These are phyloP conservation scores for Champsocephalus esox DNA, from an alignment of 2,797 vertebrate species.

Conservation along the genomic window DNA sequence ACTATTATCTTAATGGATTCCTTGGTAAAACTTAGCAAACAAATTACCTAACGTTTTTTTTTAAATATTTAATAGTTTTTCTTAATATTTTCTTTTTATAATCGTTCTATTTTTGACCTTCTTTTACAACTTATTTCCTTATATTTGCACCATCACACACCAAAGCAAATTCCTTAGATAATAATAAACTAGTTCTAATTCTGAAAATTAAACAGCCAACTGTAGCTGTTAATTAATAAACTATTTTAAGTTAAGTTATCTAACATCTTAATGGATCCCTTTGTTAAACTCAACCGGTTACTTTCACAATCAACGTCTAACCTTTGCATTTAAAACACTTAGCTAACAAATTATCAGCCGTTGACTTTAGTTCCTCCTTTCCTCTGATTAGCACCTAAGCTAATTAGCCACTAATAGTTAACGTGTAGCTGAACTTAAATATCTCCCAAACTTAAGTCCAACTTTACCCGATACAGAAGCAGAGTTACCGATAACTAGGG, in stretches of 20 bases:
- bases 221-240: background rate
- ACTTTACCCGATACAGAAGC: slow-evolving; percentile 63
- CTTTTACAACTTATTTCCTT: too few relatives aligned
- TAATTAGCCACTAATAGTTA: slow-evolving; percentile 65
- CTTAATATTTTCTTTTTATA: too few relatives aligned
- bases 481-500: slow-evolving; percentile 18
- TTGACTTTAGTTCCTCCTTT: slow-evolving; percentile 70
- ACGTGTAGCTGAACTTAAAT: slow-evolving; percentile 53
- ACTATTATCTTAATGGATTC: too few relatives aligned
- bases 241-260: slow-evolving; percentile 4
- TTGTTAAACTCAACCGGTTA: background rate
- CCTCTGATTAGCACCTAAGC: slow-evolving; percentile 60
- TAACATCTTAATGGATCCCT: background rate
- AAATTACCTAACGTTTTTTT: too few relatives aligned
- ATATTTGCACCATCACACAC: too few relatives aligned
- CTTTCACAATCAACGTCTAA: slow-evolving; percentile 5
- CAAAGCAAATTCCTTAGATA: too few relatives aligned
- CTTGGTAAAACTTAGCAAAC: too few relatives aligned
- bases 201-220: background rate
- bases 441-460: slow-evolving; percentile 63
- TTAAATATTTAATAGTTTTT: too few relatives aligned
- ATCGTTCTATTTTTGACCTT: too few relatives aligned
- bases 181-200: too few relatives aligned
- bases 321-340: background rate
- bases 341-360: background rate